These are phyloP conservation scores for Drosophila dives DNA, from an alignment of 2,888 invertebrate species.

Conservation along the genomic window DNA sequence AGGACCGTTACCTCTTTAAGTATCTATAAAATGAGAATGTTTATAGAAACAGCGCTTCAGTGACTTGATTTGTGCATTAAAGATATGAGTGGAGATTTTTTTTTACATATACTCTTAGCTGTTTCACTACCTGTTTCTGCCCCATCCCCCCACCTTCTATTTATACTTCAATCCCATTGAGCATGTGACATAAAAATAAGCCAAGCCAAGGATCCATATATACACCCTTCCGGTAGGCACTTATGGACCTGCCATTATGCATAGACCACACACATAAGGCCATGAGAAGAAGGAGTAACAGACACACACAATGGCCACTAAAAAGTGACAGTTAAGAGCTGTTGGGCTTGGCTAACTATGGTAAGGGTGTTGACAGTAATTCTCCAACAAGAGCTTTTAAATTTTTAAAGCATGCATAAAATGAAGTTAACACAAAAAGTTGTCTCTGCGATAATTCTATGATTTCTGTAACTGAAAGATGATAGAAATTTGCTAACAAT, in stretches of 20 bases:
- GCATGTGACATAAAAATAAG: constrained; percentile 62
- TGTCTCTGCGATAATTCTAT: neutral
- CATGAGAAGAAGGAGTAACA: constrained; percentile 70
- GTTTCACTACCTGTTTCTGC: constrained; percentile 51
- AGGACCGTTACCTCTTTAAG: constrained; percentile 70
- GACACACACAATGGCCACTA: constrained; percentile 66
- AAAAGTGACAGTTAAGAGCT: constrained; percentile 67
- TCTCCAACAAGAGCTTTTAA: constrained; percentile 16
- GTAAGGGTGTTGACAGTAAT: constrained; percentile 16
- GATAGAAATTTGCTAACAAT: neutral
- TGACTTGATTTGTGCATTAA: constrained; percentile 81
- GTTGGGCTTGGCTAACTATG: constrained; percentile 29
- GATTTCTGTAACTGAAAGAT: neutral
- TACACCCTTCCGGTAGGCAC: constrained; percentile 49
- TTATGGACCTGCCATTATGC: constrained; percentile 50
- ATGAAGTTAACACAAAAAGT: neutral
- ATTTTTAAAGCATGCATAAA: constrained; percentile 27
- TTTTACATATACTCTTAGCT: constrained; percentile 20
- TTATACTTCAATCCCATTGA: constrained; percentile 26
- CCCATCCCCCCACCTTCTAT: neutral
- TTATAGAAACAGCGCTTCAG: constrained; percentile 77
- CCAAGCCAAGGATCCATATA: constrained; percentile 15
- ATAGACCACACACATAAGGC: constrained; percentile 59
- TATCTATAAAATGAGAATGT: constrained; percentile 78
- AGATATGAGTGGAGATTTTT: constrained; percentile 52